phyloP scores from a whole-genome alignment of 2,888 invertebrate genomes.

The Ametastegia equiseti region DNA sequence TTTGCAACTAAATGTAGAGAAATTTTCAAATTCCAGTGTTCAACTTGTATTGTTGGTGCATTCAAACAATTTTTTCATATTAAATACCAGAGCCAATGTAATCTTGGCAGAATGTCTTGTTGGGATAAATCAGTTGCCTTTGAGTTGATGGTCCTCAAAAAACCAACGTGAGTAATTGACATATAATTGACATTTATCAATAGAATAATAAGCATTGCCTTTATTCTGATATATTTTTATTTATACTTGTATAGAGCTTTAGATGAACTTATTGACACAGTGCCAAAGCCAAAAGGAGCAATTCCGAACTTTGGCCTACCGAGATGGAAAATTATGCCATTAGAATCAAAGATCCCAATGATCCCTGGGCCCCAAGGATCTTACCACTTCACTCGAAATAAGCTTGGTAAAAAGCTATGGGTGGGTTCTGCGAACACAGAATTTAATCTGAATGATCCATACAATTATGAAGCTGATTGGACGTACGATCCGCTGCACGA shows the following conservation, averaged over 20 bases:
- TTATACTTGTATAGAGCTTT: constrained; percentile 57
- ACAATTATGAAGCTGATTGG: constrained; percentile 63
- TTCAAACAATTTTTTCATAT: neutral
- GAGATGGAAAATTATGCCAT: constrained; percentile 73
- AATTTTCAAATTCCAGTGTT: constrained; percentile 20
- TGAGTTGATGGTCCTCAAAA: constrained; percentile 57
- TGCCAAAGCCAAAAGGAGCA: constrained; percentile 69
- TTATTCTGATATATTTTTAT: neutral
- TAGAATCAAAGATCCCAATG: constrained; percentile 76
- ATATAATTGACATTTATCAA: constrained; percentile 8
- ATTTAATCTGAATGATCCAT: constrained; percentile 70
- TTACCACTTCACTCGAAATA: constrained; percentile 72
- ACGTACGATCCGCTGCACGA: constrained; percentile 72
- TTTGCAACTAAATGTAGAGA: neutral
- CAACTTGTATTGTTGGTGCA: neutral
- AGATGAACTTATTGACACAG: constrained; percentile 61
- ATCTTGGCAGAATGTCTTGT: constrained; percentile 16
- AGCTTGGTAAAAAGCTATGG: constrained; percentile 70
- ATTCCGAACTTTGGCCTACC: constrained; percentile 73
- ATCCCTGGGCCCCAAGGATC: constrained; percentile 71
- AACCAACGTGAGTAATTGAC: constrained; percentile 63
- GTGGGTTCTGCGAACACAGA: constrained; percentile 55
- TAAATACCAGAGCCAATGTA: neutral
- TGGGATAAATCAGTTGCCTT: constrained; percentile 47
- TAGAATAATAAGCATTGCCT: neutral